These are phyloP conservation scores for Spatula versicolor DNA, from an alignment of 2,797 vertebrate genomes.

Conservation along the genomic window DNA sequence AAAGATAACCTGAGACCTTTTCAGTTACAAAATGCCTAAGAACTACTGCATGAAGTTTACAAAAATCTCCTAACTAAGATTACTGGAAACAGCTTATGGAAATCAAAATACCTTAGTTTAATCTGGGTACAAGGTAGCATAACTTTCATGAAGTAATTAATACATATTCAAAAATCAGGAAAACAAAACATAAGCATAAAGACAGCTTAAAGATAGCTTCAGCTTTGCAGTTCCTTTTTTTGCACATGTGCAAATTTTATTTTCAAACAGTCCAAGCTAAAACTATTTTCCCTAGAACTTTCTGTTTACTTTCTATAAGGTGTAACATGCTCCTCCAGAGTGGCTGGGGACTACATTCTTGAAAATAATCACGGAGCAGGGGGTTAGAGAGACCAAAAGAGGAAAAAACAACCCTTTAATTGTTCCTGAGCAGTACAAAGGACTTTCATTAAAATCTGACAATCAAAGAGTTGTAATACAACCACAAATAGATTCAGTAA, in stretches of 20 bases:
- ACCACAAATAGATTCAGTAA: neutral
- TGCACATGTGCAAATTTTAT: neutral
- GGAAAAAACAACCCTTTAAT: accelerated
- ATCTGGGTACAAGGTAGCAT: neutral
- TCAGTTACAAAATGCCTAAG: neutral
- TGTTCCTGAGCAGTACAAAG: neutral
- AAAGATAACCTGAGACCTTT: neutral
- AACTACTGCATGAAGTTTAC: neutral
- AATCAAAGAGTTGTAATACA: neutral
- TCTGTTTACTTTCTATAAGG: neutral
- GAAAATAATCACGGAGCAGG: neutral
- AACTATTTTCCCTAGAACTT: neutral
- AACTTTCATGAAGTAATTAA: neutral
- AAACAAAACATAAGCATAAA: neutral
- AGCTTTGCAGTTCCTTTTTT: neutral
- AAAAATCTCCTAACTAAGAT: neutral
- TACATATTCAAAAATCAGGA: neutral
- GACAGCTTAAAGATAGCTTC: neutral
- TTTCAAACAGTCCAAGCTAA: neutral
- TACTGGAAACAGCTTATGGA: neutral
- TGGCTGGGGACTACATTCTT: neutral
- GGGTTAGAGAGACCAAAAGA: neutral
- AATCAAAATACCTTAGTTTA: neutral
- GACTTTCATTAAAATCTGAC: neutral
- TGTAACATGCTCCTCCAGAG: neutral